phyloP scores from a whole-genome alignment of 2,113 vertebrate genomes.

The Halcyon senegalensis region DNA sequence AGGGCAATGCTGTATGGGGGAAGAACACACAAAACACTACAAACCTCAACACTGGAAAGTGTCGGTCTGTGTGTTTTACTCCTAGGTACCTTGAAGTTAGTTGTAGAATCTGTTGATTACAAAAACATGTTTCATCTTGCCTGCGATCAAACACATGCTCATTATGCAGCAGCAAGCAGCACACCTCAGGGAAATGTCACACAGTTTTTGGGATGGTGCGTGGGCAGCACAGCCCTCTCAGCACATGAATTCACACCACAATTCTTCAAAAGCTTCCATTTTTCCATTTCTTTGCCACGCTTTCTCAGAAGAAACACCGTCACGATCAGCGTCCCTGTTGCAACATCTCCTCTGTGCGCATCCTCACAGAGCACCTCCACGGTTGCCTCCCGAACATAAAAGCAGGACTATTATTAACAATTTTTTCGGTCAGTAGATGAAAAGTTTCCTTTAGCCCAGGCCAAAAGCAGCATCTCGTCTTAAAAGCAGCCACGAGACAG shows the following conservation, averaged over 20 bases:
- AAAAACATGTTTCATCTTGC: background rate
- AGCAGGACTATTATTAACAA: background rate
- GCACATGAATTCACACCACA: conserved; percentile 1
- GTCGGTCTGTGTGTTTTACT: background rate
- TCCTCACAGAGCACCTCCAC: background rate
- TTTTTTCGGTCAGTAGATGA: background rate
- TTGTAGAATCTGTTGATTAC: background rate
- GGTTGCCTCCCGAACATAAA: background rate
- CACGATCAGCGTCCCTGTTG: background rate
- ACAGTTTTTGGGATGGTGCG: background rate
- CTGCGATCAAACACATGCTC: background rate
- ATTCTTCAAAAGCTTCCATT: background rate
- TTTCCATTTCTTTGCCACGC: background rate
- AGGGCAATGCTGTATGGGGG: background rate
- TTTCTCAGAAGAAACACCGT: background rate
- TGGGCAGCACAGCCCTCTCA: background rate
- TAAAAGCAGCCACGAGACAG: background rate
- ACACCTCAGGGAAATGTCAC: conserved; percentile 6
- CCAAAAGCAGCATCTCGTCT: background rate
- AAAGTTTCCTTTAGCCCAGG: background rate
- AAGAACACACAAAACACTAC: background rate
- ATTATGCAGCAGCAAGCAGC: background rate
- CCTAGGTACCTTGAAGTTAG: background rate
- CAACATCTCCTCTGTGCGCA: background rate
- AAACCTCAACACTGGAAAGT: background rate